Conservation (phyloP, 1,140 invertebrate species). For the Asobara japonica region DNA sequence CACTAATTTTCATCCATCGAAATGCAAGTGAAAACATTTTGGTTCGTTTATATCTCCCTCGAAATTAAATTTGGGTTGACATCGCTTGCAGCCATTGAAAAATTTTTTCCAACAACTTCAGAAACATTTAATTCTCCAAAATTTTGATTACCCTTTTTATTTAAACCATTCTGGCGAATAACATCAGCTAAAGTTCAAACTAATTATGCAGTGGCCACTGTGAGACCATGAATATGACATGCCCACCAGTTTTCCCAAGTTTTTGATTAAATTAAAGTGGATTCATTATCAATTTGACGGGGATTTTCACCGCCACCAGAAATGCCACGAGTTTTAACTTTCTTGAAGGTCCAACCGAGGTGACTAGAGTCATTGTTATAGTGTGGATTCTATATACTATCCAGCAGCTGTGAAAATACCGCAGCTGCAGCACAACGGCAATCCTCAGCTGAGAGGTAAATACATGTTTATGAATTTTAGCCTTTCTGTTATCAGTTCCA, state of each 20-base stretch:
- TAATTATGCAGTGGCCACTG: neutral
- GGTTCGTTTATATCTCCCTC: too few species aligned
- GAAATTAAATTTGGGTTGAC: too few species aligned
- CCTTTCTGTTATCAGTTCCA: neutral
- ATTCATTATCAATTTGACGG: neutral
- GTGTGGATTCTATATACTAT: neutral
- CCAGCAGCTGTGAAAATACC: neutral
- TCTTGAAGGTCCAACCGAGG: neutral
- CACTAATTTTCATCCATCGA: too few species aligned
- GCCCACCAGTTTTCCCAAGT: neutral
- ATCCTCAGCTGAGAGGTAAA: neutral
- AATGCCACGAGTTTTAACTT: neutral
- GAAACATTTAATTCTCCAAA: neutral
- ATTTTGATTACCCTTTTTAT: neutral
- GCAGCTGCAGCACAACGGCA: conserved; percentile 14
- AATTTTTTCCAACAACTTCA: neutral
- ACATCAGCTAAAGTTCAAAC: conserved; percentile 1
- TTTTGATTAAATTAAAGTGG: conserved; percentile 7
- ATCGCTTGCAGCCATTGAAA: too few species aligned
- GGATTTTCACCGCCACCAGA: neutral
- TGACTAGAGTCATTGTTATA: neutral
- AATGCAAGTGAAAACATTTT: too few species aligned
- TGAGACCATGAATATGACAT: neutral
- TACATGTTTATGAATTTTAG: neutral
- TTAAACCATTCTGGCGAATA: neutral